Evolutionary conservation across 2,113 vertebrate species (phyloP), one percentile per base, ranked within the genome.

Genomic region (Anhinga rufa): DNA sequence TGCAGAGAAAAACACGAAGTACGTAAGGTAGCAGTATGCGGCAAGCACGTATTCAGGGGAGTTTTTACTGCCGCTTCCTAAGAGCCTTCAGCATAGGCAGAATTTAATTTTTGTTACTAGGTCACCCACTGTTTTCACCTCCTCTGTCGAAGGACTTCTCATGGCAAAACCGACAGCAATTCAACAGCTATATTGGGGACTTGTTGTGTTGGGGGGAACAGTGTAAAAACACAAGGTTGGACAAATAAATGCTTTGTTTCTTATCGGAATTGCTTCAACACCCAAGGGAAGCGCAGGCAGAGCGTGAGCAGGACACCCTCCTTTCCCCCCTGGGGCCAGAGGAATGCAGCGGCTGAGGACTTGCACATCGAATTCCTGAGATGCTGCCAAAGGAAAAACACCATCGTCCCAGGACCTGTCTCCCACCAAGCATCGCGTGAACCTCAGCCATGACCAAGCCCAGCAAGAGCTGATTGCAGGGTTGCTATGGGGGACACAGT

Each of bases 221-320:
- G 64, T 3, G 76, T 78, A 58, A 87, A 88, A 86, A 71, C 86
- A 70, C 60, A 58, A 31, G 29, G 44, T 7, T 84, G 91, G 29
- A 91, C 55, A 91, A 95, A 96, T 48, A 86, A 80, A 68, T 68
- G 69, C 64, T 60, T 85, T 89, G 48, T 76, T 95, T 91, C 75
- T 76, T 86, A 88, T 81, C n/a, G 0, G n/a, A 83, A 86, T 61
- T 74, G 55, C 64, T 86, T 94, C 84, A 85, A 51, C 57, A 38
- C 62, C 21, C 78, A 55, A 17, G 65, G 69, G 70, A 71, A 65
- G 36, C 1, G 0, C 49, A 69, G 48, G 68, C 9, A 0, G 64
- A 88, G 52, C 1, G 2, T 14, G 31, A 58, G 79, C 68, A 80
- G 92, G 61, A 70, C 90, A 48, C 24, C 17, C 26, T 89, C 60